Percentiles rank a stretch among this genome's conserved stretches.
phyloP scores from a whole-genome alignment of 2,113 vertebrate species.

The Larimichthys polyactis region DNA sequence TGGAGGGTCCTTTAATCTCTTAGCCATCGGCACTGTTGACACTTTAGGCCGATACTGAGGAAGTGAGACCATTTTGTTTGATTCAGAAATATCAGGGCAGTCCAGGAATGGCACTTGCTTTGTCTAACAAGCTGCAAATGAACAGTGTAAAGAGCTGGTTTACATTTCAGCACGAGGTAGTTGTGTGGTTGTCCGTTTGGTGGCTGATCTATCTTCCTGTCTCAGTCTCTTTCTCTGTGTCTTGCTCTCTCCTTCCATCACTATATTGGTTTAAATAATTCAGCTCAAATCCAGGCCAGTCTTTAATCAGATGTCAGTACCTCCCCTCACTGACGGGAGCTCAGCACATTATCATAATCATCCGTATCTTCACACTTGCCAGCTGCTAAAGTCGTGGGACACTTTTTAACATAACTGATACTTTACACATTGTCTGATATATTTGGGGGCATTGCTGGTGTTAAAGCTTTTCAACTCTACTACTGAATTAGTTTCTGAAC shows the following conservation, averaged over 20 bases:
- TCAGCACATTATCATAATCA: slow-evolving; percentile 75
- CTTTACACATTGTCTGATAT: slow-evolving; percentile 24
- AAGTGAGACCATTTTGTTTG: slow-evolving; percentile 47
- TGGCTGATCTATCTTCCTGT: slow-evolving; percentile 10
- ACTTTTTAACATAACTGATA: slow-evolving; percentile 9
- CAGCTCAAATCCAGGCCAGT: slow-evolving; percentile 64
- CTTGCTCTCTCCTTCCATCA: slow-evolving; percentile 26
- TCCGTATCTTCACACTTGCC: slow-evolving; percentile 48
- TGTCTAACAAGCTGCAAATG: slow-evolving; percentile 7
- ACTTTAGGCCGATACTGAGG: slow-evolving; percentile 31
- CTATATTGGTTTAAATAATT: slow-evolving; percentile 75
- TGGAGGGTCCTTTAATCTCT: slow-evolving; percentile 71
- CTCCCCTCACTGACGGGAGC: slow-evolving; percentile 46
- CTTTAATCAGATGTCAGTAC: slow-evolving; percentile 77
- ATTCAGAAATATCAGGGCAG: slow-evolving; percentile 10
- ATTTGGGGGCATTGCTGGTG: not conserved
- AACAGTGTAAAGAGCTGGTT: not conserved
- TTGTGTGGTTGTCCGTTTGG: slow-evolving; percentile 1
- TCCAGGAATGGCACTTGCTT: slow-evolving; percentile 18
- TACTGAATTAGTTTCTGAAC: not conserved
- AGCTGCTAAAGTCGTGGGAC: slow-evolving; percentile 37
- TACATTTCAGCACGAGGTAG: slow-evolving; percentile 1
- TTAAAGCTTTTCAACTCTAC: not conserved
- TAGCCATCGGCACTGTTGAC: slow-evolving; percentile 60
- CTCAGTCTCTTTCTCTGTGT: not conserved